Percentiles rank a stretch among this genome's conserved stretches.
Conservation (phyloP, 2,888 invertebrate species). For the Elysia crispata region DNA sequence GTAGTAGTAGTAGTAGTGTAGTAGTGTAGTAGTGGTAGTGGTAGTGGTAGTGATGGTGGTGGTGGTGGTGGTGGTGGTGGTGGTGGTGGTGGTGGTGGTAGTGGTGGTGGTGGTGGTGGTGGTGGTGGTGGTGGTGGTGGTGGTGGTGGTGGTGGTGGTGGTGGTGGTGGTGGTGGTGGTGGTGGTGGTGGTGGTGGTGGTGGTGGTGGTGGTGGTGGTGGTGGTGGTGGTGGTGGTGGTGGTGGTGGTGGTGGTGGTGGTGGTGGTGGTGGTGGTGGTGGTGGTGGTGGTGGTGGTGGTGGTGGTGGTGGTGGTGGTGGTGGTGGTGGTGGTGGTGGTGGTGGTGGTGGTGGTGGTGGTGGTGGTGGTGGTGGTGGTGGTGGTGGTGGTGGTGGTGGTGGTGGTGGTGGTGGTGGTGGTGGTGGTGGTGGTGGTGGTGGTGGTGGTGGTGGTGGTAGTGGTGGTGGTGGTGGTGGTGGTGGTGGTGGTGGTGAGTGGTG, state of each 20-base stretch:
- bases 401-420: conserved; percentile 10
- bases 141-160: not conserved
- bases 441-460: not conserved
- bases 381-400: not conserved
- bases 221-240: not conserved
- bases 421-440: not conserved
- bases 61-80: not conserved
- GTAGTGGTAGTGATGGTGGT: not conserved
- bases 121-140: not conserved
- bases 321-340: not conserved
- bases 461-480: not conserved
- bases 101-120: not conserved
- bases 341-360: not conserved
- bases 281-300: not conserved
- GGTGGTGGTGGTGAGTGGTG: too few relatives aligned
- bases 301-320: too few relatives aligned
- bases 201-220: not conserved
- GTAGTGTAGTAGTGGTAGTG: not conserved
- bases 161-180: not conserved
- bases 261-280: not conserved
- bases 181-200: not conserved
- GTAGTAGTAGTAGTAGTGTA: too few relatives aligned
- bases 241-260: not conserved
- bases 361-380: not conserved
- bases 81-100: not conserved